A percentile compares a stretch with the other conserved stretches of the same genome.
phyloP scores from a whole-genome alignment of 92 coral and sea anemone species.

The Paragorgia papillata region DNA sequence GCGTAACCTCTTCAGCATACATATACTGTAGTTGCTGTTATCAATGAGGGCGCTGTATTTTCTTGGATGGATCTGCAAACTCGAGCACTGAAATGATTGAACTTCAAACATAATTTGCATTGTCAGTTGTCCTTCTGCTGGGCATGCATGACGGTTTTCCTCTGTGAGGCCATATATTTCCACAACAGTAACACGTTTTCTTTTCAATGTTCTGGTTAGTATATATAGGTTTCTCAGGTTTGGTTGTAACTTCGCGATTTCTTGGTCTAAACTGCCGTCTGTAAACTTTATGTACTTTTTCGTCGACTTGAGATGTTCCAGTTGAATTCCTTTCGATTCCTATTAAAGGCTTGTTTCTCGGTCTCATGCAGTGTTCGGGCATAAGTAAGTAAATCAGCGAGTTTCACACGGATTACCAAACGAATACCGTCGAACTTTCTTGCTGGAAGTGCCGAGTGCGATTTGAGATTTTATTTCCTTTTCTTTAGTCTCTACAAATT shows the following conservation, averaged over 20 bases:
- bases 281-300: neutral
- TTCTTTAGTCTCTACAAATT: constrained; percentile 14
- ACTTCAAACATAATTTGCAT: neutral
- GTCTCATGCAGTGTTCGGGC: constrained; percentile 12
- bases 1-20: too few relatives aligned
- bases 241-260: neutral
- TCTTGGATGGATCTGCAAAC: neutral
- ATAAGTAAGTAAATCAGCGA: neutral
- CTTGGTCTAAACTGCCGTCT: neutral
- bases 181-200: constrained; percentile 13
- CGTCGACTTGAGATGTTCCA: neutral
- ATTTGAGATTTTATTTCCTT: constrained; percentile 5
- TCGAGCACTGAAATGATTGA: neutral
- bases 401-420: neutral
- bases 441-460: too few relatives aligned
- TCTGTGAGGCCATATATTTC: neutral
- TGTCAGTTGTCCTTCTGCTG: neutral
- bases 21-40: too few relatives aligned
- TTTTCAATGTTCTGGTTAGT: neutral
- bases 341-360: constrained; percentile 27
- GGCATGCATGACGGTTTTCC: neutral
- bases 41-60: too few relatives aligned
- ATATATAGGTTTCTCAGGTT: neutral
- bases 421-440: constrained; percentile 2
- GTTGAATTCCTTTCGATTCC: constrained; percentile 5